These are phyloP conservation scores for Lophius americanus DNA, from an alignment of 2,797 vertebrate genomes.

Conservation along the genomic window DNA sequence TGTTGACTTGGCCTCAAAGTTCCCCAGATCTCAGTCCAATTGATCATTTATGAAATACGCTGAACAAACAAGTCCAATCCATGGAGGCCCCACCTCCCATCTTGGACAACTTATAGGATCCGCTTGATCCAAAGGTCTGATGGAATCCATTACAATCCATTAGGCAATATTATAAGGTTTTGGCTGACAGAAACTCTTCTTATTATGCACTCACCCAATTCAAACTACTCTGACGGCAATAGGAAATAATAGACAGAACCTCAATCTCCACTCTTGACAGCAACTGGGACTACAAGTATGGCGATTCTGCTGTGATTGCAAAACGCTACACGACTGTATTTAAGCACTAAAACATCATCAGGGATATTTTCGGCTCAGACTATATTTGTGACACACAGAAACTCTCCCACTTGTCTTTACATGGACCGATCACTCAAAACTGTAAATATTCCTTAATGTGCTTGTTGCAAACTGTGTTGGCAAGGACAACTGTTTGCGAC, in stretches of 20 bases:
- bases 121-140: too few relatives aligned
- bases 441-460: conserved; percentile 55
- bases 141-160: too few relatives aligned
- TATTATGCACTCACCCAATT: too few relatives aligned
- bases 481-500: conserved; percentile 36
- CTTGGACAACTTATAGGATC: too few relatives aligned
- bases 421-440: conserved; percentile 17
- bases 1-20: too few relatives aligned
- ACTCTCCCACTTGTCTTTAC: conserved; percentile 6
- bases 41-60: too few relatives aligned
- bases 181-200: too few relatives aligned
- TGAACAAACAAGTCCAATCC: too few relatives aligned
- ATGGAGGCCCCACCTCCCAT: too few relatives aligned
- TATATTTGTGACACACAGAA: not conserved
- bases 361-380: not conserved
- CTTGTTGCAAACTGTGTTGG: conserved; percentile 25
- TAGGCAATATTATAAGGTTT: too few relatives aligned
- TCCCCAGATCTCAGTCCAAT: too few relatives aligned
- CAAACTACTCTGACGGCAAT: conserved; percentile 2
- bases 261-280: conserved; percentile 6
- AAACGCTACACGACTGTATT: conserved; percentile 9
- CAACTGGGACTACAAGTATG: conserved; percentile 9
- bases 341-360: conserved; percentile 6
- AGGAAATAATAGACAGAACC: not conserved
- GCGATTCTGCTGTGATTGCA: not conserved